phyloP scores from a whole-genome alignment of 1,140 invertebrate genomes.

The Aphelenchoides fujianensis region DNA sequence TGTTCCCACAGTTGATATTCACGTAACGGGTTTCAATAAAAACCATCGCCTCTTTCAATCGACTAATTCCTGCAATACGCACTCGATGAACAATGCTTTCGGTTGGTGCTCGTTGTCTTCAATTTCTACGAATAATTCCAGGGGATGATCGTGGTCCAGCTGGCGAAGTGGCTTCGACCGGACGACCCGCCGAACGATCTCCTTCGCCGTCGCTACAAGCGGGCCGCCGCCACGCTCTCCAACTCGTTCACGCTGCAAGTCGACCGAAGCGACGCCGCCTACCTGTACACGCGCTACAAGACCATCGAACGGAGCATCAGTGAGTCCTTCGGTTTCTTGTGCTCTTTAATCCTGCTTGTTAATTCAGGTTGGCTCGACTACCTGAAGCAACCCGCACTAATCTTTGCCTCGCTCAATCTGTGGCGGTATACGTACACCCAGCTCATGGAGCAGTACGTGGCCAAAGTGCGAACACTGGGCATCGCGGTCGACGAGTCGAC shows the following conservation, averaged over 20 bases:
- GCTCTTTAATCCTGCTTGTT: background rate
- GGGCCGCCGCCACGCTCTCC: background rate
- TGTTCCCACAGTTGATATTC: too few relatives aligned
- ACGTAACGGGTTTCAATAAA: too few relatives aligned
- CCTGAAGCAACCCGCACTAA: background rate
- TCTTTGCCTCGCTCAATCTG: background rate
- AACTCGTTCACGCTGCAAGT: background rate
- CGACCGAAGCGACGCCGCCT: background rate
- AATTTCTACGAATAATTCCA: background rate
- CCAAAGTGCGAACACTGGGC: background rate
- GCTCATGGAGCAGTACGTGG: constrained; percentile 5
- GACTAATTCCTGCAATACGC: too few relatives aligned
- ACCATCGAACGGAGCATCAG: background rate
- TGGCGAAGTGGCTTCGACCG: background rate
- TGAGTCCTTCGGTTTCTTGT: background rate
- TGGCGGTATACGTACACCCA: background rate
- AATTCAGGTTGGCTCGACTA: background rate
- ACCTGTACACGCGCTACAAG: constrained; percentile 6
- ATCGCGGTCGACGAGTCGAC: background rate
- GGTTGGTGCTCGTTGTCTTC: background rate
- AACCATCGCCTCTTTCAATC: too few relatives aligned
- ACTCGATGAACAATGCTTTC: background rate
- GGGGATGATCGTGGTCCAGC: background rate
- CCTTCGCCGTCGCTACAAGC: background rate
- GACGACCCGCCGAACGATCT: background rate